phyloP scores from a whole-genome alignment of 2,797 vertebrate genomes.

The Pelobates cultripes region DNA sequence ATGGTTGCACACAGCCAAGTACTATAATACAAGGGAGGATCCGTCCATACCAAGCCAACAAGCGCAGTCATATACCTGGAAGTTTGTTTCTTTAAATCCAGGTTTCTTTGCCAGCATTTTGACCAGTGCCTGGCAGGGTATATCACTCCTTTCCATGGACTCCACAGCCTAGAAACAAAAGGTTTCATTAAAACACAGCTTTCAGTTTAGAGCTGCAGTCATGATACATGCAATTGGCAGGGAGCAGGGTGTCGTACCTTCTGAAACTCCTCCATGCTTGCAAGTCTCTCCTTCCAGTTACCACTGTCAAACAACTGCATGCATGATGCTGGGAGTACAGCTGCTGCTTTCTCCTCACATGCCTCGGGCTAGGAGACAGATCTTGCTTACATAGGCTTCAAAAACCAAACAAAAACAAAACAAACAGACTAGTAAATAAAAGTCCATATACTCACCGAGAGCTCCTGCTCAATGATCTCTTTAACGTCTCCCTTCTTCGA shows the following conservation, averaged over 20 bases:
- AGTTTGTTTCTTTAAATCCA: conserved; percentile 98
- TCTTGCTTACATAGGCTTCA: not conserved
- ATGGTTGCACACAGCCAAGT: too few relatives aligned
- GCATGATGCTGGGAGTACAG: conserved; percentile 89
- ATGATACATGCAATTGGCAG: too few relatives aligned
- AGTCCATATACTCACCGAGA: conserved; percentile 79
- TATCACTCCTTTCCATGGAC: conserved; percentile 85
- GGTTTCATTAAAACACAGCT: not conserved
- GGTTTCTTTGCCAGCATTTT: conserved; percentile 97
- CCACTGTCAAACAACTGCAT: conserved; percentile 89
- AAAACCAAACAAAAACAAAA: conserved; percentile 30
- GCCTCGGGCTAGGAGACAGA: conserved; percentile 78
- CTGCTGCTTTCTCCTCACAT: conserved; percentile 90
- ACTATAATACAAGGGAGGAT: too few relatives aligned
- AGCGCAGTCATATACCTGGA: conserved; percentile 78
- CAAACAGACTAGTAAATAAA: not conserved
- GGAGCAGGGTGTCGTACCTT: conserved; percentile 73
- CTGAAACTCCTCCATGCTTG: conserved; percentile 98
- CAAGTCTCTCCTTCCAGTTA: conserved; percentile 97
- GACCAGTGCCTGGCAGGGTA: conserved; percentile 97
- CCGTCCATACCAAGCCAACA: too few relatives aligned
- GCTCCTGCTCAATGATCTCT: conserved; percentile 85
- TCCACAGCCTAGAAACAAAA: conserved; percentile 83
- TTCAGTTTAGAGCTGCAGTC: not conserved
- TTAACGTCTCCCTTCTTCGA: conserved; percentile 85